Evolutionary conservation across 2,797 vertebrate genomes (phyloP).

Genomic region (Leuciscus waleckii): DNA sequence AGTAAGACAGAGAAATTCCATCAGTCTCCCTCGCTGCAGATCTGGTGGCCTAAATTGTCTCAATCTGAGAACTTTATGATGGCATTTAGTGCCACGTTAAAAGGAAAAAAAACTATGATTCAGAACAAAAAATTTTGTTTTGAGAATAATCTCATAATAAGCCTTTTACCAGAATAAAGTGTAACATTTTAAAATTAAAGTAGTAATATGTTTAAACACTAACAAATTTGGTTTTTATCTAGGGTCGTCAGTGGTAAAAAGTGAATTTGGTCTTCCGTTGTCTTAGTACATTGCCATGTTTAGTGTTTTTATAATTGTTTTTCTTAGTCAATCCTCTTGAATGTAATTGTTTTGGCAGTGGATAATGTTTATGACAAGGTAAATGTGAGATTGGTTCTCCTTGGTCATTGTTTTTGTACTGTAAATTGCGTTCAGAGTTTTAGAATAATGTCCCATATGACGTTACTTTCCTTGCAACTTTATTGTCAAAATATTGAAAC

Average conservation of each 20-base stretch:
- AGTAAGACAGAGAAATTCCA: slow-evolving; percentile 20
- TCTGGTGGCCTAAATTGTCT: not conserved
- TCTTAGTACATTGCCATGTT: not conserved
- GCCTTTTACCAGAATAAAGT: not conserved
- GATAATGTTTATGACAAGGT: not conserved
- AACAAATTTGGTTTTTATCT: not conserved
- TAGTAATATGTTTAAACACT: not conserved
- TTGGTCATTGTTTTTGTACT: not conserved
- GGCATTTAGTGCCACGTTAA: not conserved
- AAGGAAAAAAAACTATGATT: not conserved
- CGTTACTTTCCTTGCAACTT: not conserved
- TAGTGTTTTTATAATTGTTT: not conserved
- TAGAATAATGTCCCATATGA: not conserved
- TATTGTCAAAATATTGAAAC: not conserved
- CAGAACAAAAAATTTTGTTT: not conserved
- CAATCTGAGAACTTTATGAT: not conserved
- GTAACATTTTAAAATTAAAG: not conserved
- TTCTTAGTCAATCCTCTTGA: not conserved
- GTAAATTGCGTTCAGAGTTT: not conserved
- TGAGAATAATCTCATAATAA: not conserved
- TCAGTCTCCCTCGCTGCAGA: not conserved
- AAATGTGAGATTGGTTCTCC: not conserved
- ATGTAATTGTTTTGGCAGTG: not conserved
- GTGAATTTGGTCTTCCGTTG: not conserved
- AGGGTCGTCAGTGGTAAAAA: not conserved